Conservation (phyloP, 2,888 invertebrate species). For the Stenchaetothrips biformis region DNA sequence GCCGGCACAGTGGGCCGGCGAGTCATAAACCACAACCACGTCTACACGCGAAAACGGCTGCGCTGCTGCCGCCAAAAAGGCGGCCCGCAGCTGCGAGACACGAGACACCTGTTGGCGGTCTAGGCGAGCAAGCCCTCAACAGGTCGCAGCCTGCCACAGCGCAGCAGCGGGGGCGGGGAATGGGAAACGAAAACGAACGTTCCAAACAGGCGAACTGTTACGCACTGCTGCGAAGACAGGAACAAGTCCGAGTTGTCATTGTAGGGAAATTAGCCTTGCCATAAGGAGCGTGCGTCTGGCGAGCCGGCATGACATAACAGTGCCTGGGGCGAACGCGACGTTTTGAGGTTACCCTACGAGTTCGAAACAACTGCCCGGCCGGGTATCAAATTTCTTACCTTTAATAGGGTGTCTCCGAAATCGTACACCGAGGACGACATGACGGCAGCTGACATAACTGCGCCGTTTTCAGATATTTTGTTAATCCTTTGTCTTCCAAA, state of each 20-base stretch:
- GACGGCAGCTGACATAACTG: conserved; percentile 20
- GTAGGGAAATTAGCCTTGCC: no score
- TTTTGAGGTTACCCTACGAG: no score
- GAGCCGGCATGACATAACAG: no score
- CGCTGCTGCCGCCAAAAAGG: no score
- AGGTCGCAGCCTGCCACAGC: no score
- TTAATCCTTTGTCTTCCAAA: conserved; percentile 16
- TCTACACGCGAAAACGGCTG: no score
- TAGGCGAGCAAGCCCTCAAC: no score
- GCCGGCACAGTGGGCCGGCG: neutral
- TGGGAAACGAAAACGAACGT: neutral
- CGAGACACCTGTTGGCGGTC: no score
- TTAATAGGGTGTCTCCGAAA: neutral
- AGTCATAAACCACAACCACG: neutral
- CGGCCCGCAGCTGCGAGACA: no score
- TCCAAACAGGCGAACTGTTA: neutral
- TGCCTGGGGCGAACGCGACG: no score
- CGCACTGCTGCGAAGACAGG: neutral
- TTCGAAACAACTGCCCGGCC: no score
- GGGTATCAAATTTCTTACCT: neutral
- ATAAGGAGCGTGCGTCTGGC: no score
- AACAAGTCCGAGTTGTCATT: neutral
- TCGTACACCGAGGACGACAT: conserved; percentile 13
- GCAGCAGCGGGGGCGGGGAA: neutral
- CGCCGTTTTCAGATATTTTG: conserved; percentile 12